These are phyloP conservation scores for Oryzias woworae DNA, from an alignment of 2,113 vertebrate genomes.

Conservation along the genomic window DNA sequence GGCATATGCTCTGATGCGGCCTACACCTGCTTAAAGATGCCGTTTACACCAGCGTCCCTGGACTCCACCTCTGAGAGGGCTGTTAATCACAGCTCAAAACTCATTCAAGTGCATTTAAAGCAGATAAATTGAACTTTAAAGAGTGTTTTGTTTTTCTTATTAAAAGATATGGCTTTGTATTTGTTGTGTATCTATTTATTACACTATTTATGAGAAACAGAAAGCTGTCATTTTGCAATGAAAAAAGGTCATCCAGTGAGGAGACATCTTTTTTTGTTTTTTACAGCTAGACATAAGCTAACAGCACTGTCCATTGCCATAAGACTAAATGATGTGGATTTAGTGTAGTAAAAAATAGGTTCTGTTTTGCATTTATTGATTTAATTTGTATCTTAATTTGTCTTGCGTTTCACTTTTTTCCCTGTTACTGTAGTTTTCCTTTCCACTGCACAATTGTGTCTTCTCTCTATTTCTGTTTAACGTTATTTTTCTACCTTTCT, in stretches of 20 bases:
- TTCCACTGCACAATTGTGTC: background rate
- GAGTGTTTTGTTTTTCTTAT: slow-evolving; percentile 13
- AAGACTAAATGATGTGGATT: no score
- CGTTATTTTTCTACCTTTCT: slow-evolving; percentile 2
- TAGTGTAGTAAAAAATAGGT: no score
- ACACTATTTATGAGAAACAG: slow-evolving; percentile 1
- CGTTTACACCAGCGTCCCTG: slow-evolving; percentile 70
- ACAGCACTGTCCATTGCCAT: background rate
- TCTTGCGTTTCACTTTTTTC: no score
- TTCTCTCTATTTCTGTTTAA: background rate
- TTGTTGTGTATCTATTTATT: slow-evolving; percentile 8
- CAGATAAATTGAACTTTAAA: slow-evolving; percentile 47
- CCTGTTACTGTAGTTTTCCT: background rate
- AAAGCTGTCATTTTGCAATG: slow-evolving; percentile 14
- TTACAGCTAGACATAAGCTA: background rate
- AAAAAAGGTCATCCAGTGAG: background rate
- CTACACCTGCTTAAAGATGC: slow-evolving; percentile 82
- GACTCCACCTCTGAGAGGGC: slow-evolving; percentile 56
- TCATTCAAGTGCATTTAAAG: slow-evolving; percentile 68
- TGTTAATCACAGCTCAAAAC: slow-evolving; percentile 76
- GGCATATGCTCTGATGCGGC: slow-evolving; percentile 85
- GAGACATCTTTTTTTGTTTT: background rate
- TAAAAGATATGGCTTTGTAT: background rate
- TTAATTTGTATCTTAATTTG: no score
- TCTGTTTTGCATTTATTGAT: no score